Evolutionary conservation across 2,113 vertebrate genomes (phyloP), one percentile per base, ranked within the genome.

Genomic region (Prochilodus magdalenae): DNA sequence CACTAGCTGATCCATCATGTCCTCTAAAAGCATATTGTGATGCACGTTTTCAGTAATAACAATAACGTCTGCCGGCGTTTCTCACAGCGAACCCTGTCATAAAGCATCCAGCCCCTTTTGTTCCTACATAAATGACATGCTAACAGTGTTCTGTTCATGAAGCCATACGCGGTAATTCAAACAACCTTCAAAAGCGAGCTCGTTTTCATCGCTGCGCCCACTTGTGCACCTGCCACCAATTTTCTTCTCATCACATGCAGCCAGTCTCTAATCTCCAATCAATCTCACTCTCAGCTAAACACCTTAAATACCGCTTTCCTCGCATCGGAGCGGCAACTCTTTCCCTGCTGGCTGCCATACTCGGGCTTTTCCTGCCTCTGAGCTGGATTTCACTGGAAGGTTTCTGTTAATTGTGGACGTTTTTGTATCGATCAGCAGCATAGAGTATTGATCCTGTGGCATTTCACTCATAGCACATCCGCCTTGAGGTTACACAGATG

Each of bases 181-280:
- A 40, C 74, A 49, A 63, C 29, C 24, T 63, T n/a, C 59, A 47
- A 18, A 57, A 53, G 27, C 40, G 10, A 27, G 1, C 53, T 29
- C n/a, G 53, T 44, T 59, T 10, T 57, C 67, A n/a, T 49, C 26
- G 15, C 26, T 60, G 66, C 53, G 53, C 67, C 67, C 67, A 79
- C 55, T 53, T 44, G 16, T 72, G 77, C 53, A 73, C 71, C 81
- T 76, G 74, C 60, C 51, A 75, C 33, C 53, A 60, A 62, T 79
- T 79, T 79, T 79, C 77, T 60, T 30, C 49, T 55, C 49, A 53
- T 53, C 75, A 36, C 51, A 79, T 18, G 20, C 51, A 24, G 16
- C 66, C 33, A 14, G 66, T 70, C 65, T 77, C 47, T 20, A 49
- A 65, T 69, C 30, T 70, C 77, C 66, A 70, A 44, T 70, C 66